A percentile compares a stretch with the other conserved stretches of the same genome.
Conservation (phyloP, 1,140 invertebrate genomes). For the Brachionus paranguensis region DNA sequence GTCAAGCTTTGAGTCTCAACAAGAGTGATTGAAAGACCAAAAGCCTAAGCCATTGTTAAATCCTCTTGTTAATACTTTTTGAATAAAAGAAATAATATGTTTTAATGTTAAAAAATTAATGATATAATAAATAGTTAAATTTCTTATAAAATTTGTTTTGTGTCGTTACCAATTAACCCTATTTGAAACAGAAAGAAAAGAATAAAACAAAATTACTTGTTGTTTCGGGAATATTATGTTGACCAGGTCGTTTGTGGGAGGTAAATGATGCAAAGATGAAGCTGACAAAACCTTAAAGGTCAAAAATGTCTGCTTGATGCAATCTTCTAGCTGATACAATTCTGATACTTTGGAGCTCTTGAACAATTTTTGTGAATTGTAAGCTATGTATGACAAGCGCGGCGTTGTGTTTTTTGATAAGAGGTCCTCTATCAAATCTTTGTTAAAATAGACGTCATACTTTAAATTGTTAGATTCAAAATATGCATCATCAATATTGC, state of each 20-base stretch:
- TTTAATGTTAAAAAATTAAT: too few species aligned
- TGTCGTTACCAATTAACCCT: too few species aligned
- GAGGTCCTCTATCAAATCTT: neutral
- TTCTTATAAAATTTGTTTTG: too few species aligned
- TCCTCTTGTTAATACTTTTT: too few species aligned
- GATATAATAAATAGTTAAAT: too few species aligned
- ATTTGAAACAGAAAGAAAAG: neutral
- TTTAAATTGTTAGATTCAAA: neutral
- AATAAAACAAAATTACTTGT: neutral
- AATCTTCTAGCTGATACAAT: neutral
- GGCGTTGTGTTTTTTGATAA: neutral
- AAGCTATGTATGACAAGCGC: neutral
- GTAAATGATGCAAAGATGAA: neutral
- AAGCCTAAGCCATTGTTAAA: too few species aligned
- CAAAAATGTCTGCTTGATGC: neutral
- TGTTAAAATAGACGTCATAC: neutral
- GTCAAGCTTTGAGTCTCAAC: too few species aligned
- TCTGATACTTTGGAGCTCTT: neutral
- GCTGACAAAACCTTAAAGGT: neutral
- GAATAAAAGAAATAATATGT: too few species aligned
- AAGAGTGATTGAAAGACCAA: too few species aligned
- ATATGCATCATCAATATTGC: neutral
- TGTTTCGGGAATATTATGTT: neutral
- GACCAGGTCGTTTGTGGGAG: neutral
- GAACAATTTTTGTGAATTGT: neutral